phyloP scores from a whole-genome alignment of 2,113 vertebrate species.

The Brachionichthys hirsutus region DNA sequence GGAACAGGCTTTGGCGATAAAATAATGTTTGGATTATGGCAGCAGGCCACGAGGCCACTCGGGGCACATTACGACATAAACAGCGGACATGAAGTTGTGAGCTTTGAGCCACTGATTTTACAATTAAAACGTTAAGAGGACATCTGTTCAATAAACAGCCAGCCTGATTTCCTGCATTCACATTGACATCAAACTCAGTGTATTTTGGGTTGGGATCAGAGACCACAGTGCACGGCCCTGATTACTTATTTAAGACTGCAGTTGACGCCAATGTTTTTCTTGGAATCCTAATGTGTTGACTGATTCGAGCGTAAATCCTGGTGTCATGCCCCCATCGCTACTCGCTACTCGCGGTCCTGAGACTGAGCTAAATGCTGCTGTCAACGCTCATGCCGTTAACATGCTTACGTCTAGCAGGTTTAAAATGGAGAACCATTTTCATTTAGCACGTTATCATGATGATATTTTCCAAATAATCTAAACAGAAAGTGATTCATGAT shows the following conservation, averaged over 20 bases:
- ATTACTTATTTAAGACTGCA: too few relatives aligned
- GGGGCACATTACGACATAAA: too few relatives aligned
- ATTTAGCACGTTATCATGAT: not conserved
- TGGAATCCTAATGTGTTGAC: too few relatives aligned
- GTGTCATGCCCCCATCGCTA: not conserved
- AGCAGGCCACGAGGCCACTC: slow-evolving; percentile 12
- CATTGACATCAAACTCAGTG: not conserved
- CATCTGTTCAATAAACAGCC: not conserved
- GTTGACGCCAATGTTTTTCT: too few relatives aligned
- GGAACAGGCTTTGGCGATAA: not conserved
- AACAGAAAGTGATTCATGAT: not conserved
- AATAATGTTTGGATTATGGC: slow-evolving; percentile 28
- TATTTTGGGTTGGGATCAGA: slow-evolving; percentile 2
- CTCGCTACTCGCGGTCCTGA: not conserved
- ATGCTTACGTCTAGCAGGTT: not conserved
- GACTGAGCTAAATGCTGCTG: not conserved
- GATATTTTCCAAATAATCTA: not conserved
- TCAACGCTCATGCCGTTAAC: not conserved
- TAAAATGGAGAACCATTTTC: not conserved
- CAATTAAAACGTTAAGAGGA: too few relatives aligned
- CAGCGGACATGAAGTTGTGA: too few relatives aligned
- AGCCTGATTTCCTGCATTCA: slow-evolving; percentile 7
- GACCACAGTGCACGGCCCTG: too few relatives aligned
- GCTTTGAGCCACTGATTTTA: too few relatives aligned
- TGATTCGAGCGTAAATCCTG: not conserved